These are phyloP conservation scores for Drosophila kambysellisi DNA, from an alignment of 2,888 invertebrate genomes.

Conservation along the genomic window DNA sequence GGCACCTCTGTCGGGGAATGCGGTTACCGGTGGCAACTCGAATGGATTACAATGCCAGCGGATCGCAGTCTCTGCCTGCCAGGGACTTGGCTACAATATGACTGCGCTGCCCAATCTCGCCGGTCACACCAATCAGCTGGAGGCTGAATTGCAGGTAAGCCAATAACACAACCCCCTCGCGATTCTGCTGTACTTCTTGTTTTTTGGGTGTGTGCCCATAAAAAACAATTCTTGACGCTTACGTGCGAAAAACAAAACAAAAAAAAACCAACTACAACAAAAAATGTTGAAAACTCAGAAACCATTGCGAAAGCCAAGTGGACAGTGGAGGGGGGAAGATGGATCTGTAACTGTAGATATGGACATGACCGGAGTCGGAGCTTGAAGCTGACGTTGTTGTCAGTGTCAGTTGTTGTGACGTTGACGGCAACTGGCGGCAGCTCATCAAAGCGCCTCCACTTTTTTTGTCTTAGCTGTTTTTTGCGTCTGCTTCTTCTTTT, in stretches of 20 bases:
- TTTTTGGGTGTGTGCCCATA: slow-evolving; percentile 63
- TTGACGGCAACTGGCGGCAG: slow-evolving; percentile 53
- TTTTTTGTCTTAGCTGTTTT: slow-evolving; percentile 12
- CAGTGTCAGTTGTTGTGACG: slow-evolving; percentile 49
- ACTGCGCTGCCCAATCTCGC: slow-evolving; percentile 94
- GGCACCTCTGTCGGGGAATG: slow-evolving; percentile 9
- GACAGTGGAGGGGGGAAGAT: slow-evolving; percentile 8
- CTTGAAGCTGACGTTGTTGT: slow-evolving; percentile 29
- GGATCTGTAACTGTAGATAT: slow-evolving; percentile 58
- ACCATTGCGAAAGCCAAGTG: slow-evolving; percentile 48
- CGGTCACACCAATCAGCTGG: slow-evolving; percentile 92
- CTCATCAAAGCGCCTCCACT: slow-evolving; percentile 65
- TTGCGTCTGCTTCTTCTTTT: slow-evolving; percentile 10
- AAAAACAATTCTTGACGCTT: slow-evolving; percentile 79
- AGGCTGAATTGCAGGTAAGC: slow-evolving; percentile 92
- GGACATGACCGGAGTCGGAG: slow-evolving; percentile 34
- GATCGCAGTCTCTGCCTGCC: slow-evolving; percentile 92
- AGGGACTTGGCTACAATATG: slow-evolving; percentile 93
- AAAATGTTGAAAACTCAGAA: slow-evolving; percentile 55
- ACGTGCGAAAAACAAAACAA: slow-evolving; percentile 72
- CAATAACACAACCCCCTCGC: slow-evolving; percentile 18
- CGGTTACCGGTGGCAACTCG: slow-evolving; percentile 47
- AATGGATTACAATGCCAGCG: slow-evolving; percentile 90
- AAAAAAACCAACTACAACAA: slow-evolving; percentile 19
- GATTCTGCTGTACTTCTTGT: slow-evolving; percentile 9